phyloP scores from a whole-genome alignment of 2,113 vertebrate genomes.

The Myotis yumanensis region DNA sequence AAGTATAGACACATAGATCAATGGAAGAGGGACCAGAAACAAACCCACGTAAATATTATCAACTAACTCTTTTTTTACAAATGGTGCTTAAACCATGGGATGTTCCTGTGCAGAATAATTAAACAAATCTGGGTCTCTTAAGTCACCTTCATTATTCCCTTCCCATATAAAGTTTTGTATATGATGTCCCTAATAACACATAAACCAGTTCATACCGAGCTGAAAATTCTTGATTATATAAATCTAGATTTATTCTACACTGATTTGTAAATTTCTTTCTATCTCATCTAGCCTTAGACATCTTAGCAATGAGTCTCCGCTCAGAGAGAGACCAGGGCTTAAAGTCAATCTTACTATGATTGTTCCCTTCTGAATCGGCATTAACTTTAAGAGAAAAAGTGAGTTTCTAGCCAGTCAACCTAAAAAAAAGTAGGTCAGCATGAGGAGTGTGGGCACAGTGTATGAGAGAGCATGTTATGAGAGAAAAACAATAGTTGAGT shows the following conservation, averaged over 20 bases:
- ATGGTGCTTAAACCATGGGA: not conserved
- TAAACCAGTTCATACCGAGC: not conserved
- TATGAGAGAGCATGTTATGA: rapidly evolving
- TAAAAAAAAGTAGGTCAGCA: not conserved
- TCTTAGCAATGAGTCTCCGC: not conserved
- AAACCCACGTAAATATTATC: not conserved
- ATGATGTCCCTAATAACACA: not conserved
- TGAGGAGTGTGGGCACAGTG: not conserved
- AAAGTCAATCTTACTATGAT: not conserved
- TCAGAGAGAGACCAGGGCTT: not conserved
- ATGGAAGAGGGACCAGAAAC: not conserved
- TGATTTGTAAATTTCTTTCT: not conserved
- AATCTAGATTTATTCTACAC: not conserved
- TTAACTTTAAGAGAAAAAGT: not conserved
- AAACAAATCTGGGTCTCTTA: not conserved
- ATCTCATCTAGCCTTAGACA: not conserved
- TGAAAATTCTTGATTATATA: not conserved
- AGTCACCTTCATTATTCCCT: not conserved
- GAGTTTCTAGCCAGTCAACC: not conserved
- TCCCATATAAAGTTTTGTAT: not conserved
- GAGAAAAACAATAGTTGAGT: not conserved
- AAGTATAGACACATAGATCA: not conserved
- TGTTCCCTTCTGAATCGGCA: not conserved
- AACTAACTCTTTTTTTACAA: not conserved
- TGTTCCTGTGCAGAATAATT: not conserved